Conservation (phyloP, 1,140 invertebrate genomes). For the Nylanderia fulva region DNA sequence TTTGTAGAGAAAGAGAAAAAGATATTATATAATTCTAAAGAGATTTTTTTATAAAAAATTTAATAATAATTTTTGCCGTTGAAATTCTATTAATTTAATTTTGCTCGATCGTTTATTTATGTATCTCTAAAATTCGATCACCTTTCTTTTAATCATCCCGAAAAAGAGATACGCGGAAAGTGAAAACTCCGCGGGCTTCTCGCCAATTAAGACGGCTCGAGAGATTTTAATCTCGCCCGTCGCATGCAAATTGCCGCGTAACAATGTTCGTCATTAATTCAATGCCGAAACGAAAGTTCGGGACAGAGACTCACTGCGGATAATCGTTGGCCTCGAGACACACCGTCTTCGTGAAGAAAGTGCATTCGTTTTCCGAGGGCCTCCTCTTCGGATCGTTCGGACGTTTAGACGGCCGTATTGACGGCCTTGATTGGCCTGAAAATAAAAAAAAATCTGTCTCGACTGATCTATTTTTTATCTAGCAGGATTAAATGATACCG, state of each 20-base stretch:
- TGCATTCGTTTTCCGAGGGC: conserved; percentile 86
- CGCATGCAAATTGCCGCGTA: conserved; percentile 47
- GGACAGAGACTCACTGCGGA: conserved; percentile 88
- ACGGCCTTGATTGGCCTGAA: conserved; percentile 64
- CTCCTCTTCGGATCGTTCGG: conserved; percentile 73
- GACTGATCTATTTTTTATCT: not conserved
- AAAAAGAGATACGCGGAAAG: conserved; percentile 28
- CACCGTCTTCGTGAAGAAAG: conserved; percentile 91
- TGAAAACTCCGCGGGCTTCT: conserved; percentile 41
- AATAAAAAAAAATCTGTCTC: conserved; percentile 19
- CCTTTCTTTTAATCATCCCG: not conserved
- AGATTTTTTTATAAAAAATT: not conserved
- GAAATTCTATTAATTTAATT: not conserved
- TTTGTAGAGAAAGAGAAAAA: not conserved
- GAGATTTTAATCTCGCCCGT: conserved; percentile 49
- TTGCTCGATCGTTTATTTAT: not conserved
- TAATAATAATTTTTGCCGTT: not conserved
- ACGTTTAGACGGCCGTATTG: conserved; percentile 68
- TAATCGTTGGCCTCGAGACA: conserved; percentile 92
- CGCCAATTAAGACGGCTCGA: conserved; percentile 48
- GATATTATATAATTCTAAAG: not conserved
- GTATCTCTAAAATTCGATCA: conserved; percentile 16
- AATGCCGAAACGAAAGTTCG: conserved; percentile 57
- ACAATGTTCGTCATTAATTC: conserved; percentile 60
- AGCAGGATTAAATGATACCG: not conserved